phyloP scores from a whole-genome alignment of 2,888 invertebrate genomes.

The Byasa hedistus region DNA sequence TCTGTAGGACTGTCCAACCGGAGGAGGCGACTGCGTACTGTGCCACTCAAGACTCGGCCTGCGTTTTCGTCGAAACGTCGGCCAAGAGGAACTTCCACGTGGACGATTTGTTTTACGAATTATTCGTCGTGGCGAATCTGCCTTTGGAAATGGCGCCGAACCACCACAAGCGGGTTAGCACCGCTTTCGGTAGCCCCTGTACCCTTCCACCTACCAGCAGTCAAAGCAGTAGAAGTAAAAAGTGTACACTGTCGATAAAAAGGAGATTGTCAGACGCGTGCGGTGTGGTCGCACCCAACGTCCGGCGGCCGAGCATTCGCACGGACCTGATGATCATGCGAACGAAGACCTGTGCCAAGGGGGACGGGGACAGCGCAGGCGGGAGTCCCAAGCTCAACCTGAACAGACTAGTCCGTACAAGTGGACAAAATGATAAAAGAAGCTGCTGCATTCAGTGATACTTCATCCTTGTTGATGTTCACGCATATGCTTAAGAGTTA shows the following conservation, averaged over 20 bases:
- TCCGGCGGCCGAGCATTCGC: conserved; percentile 90
- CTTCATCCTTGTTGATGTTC: conserved; percentile 12
- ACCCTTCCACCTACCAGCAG: conserved; percentile 85
- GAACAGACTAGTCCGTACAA: conserved; percentile 70
- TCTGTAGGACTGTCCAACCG: conserved; percentile 84
- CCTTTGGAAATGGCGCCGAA: conserved; percentile 94
- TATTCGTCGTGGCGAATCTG: conserved; percentile 90
- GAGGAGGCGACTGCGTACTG: conserved; percentile 90
- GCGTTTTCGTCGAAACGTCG: conserved; percentile 90
- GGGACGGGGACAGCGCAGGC: conserved; percentile 82
- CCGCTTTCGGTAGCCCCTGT: conserved; percentile 87
- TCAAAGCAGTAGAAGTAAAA: conserved; percentile 83
- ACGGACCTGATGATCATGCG: conserved; percentile 94
- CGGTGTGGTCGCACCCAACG: conserved; percentile 93
- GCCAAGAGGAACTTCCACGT: conserved; percentile 90
- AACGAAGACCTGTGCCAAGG: conserved; percentile 88
- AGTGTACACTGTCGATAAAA: conserved; percentile 89
- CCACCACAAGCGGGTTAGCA: conserved; percentile 89
- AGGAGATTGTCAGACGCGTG: conserved; percentile 91
- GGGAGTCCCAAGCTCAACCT: conserved; percentile 75
- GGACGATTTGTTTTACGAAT: conserved; percentile 90
- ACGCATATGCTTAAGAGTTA: conserved; percentile 1
- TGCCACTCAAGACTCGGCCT: conserved; percentile 86
- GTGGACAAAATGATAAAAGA: conserved; percentile 68
- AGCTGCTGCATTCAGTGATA: conserved; percentile 76